Evolutionary conservation across 2,113 vertebrate species (phyloP), one percentile per base, ranked within the genome.

Genomic region (Tupaia tana): DNA sequence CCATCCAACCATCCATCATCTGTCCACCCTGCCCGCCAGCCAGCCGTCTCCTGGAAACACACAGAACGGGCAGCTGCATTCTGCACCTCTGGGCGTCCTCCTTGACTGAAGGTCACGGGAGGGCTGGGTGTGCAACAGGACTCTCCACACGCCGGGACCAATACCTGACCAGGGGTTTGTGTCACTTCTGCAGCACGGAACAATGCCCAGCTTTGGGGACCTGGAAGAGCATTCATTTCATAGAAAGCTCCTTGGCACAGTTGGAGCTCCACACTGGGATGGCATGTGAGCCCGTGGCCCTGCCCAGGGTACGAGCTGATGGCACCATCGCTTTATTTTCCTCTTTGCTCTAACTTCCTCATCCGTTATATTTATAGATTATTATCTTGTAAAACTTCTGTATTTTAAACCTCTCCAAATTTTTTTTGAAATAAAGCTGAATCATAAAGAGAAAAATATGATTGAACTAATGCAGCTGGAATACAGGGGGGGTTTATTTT

Each of bases 341-440:
- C 14, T 64, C n/a, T 69, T 43, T 34, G 12, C 13, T 93, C 58
- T 64, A 27, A 89, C 67, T 91, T 91, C 86, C 67, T 90, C 27
- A 18, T 90, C 27, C n/a, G n/a, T n/a, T n/a, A n/a, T 61, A 82
- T 1, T 25, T 29, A 70, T 34, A 92, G 15, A 58, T 58, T 79
- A 83, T 66, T 73, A 43, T n/a, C 56, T 79, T 73, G 25, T 52
- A 67, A 86, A 89, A 83, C 29, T 95, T 86, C 69, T 19, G 7
- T 43, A 78, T 24, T 29, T 80, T 71, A 83, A 95, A 27, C 34
- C 70, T 92, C 73, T 61, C 82, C 71, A 56, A 71, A 59, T 81
- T 20, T 29, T 87, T 80, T 91, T 92, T 92, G 67, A 34, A 83
- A 90, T 85, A 73, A 83, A 83, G 64, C 61, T 78, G 43, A 93